A percentile compares a stretch with the other conserved stretches of the same genome.
phyloP scores from a whole-genome alignment of 2,113 vertebrate species.

The Poeciliopsis occidentalis region DNA sequence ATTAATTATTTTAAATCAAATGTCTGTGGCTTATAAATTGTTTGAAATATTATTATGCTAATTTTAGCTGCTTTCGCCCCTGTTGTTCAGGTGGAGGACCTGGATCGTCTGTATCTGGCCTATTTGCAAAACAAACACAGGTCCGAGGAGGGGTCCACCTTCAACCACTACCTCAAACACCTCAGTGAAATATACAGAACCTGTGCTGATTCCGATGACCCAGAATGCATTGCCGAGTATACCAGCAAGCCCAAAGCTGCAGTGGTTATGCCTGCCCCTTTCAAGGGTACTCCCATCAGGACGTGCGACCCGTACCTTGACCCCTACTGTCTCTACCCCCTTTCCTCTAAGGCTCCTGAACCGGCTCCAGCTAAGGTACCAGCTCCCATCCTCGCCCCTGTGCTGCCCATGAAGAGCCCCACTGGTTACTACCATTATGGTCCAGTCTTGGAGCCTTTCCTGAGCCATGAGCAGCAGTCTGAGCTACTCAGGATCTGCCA shows the following conservation, averaged over 20 bases:
- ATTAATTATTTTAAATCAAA: background rate
- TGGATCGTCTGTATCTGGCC: constrained; percentile 78
- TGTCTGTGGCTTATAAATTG: background rate
- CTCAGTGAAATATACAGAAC: constrained; percentile 80
- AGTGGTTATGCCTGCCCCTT: constrained; percentile 70
- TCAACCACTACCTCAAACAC: constrained; percentile 80
- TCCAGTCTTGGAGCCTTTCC: constrained; percentile 75
- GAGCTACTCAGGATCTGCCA: constrained; percentile 83
- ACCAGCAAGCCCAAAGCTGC: constrained; percentile 81
- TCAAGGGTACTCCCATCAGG: constrained; percentile 65
- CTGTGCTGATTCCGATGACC: constrained; percentile 80
- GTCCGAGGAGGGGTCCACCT: constrained; percentile 72
- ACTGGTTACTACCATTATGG: constrained; percentile 73
- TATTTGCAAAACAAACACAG: constrained; percentile 83
- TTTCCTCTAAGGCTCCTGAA: constrained; percentile 42
- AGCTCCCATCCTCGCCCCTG: constrained; percentile 66
- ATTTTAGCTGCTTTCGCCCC: background rate
- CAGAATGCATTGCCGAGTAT: constrained; percentile 80
- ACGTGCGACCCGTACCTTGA: constrained; percentile 81
- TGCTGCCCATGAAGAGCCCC: constrained; percentile 63
- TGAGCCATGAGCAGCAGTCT: constrained; percentile 67
- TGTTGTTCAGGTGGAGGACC: constrained; percentile 72
- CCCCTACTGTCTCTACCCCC: constrained; percentile 75
- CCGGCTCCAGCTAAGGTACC: constrained; percentile 59
- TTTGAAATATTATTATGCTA: background rate